phyloP scores from a whole-genome alignment of 2,113 vertebrate genomes.

The Leucoraja erinaceus region DNA sequence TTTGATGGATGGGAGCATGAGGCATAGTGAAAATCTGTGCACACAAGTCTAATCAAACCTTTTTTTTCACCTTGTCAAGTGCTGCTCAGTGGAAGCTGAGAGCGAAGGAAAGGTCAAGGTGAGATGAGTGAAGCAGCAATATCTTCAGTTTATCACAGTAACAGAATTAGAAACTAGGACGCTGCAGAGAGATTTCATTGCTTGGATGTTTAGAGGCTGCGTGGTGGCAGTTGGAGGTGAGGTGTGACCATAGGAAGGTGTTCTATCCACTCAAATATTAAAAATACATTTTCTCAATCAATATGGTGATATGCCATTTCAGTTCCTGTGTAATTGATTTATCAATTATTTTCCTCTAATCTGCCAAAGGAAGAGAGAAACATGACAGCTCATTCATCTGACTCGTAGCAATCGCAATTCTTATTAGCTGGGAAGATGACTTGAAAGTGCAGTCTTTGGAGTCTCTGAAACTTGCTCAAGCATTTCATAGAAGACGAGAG shows the following conservation, averaged over 20 bases:
- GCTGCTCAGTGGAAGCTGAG: conserved; percentile 12
- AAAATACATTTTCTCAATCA: background rate
- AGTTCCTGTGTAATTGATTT: background rate
- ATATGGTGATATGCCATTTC: background rate
- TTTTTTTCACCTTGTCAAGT: conserved; percentile 3
- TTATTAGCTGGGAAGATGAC: background rate
- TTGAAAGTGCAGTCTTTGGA: background rate
- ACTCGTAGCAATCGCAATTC: background rate
- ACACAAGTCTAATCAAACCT: background rate
- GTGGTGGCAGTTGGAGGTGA: background rate
- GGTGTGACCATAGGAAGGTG: background rate
- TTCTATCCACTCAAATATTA: too few relatives aligned
- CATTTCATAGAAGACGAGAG: background rate
- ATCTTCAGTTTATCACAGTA: background rate
- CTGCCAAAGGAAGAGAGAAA: background rate
- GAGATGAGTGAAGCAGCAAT: background rate
- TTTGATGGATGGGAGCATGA: background rate
- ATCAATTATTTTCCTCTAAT: background rate
- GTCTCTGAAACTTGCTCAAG: background rate
- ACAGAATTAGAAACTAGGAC: background rate
- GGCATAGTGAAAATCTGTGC: background rate
- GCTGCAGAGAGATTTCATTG: background rate
- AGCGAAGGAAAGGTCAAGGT: conserved; percentile 33
- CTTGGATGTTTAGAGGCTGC: too few relatives aligned
- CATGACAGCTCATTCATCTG: conserved; percentile 3